These are phyloP conservation scores for Xiphophorus birchmanni DNA, from an alignment of 2,797 vertebrate species.

Conservation along the genomic window DNA sequence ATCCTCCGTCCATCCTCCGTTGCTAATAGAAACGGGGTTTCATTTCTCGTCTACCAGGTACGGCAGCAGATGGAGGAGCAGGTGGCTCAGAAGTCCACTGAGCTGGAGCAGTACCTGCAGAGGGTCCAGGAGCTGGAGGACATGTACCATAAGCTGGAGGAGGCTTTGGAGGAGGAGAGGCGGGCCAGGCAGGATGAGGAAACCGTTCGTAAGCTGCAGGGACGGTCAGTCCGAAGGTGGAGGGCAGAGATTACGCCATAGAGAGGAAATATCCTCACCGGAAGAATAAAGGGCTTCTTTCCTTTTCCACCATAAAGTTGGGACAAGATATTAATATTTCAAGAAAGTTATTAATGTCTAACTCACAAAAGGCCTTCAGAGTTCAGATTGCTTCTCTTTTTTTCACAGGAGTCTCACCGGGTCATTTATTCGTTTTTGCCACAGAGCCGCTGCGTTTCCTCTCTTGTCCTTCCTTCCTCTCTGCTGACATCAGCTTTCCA, in stretches of 20 bases:
- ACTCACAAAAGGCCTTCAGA: neutral
- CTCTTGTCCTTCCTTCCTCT: slow-evolving; percentile 71
- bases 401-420: slow-evolving; percentile 9
- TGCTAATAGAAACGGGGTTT: neutral
- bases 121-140: slow-evolving; percentile 91
- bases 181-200: slow-evolving; percentile 94
- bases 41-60: slow-evolving; percentile 78
- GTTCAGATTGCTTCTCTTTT: neutral
- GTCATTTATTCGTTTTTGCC: slow-evolving; percentile 38
- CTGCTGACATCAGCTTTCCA: slow-evolving; percentile 70
- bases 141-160: slow-evolving; percentile 92
- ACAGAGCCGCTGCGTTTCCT: slow-evolving; percentile 43
- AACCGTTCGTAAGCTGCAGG: slow-evolving; percentile 89
- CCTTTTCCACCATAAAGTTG: no score
- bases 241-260: neutral
- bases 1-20: neutral
- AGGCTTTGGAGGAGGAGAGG: slow-evolving; percentile 91
- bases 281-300: neutral
- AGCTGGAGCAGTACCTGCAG: slow-evolving; percentile 94
- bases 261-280: neutral
- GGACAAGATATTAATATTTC: no score
- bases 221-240: slow-evolving; percentile 79
- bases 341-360: neutral
- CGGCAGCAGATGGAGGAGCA: slow-evolving; percentile 95
- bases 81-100: slow-evolving; percentile 93